Conservation (phyloP, 2,888 invertebrate species). For the Brachyptera risi region DNA sequence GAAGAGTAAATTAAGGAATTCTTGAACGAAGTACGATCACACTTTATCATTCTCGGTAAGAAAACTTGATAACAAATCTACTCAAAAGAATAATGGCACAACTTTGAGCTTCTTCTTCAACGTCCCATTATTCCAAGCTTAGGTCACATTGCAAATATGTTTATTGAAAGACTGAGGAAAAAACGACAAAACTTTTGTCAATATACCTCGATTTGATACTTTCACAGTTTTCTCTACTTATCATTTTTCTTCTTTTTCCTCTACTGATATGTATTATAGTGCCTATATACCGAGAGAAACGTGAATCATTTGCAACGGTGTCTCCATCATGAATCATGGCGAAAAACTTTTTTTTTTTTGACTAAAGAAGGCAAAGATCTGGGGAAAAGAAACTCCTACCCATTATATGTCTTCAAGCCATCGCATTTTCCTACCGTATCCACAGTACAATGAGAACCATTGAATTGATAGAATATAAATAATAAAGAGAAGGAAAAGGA, state of each 20-base stretch:
- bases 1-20: too few species aligned
- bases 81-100: too few species aligned
- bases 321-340: not conserved
- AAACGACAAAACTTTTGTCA: not conserved
- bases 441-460: not conserved
- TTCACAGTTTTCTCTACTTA: not conserved
- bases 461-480: not conserved
- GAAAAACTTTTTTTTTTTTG: not conserved
- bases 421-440: not conserved
- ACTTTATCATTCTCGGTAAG: too few species aligned
- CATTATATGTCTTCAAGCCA: conserved; percentile 1
- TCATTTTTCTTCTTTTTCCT: not conserved
- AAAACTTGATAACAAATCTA: too few species aligned
- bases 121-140: not conserved
- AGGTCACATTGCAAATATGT: not conserved
- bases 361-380: not conserved
- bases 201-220: not conserved
- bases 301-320: conserved; percentile 3
- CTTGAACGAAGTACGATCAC: too few species aligned
- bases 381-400: not conserved
- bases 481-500: not conserved
- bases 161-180: not conserved
- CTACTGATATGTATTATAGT: not conserved
- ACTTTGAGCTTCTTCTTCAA: too few species aligned
- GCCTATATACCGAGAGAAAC: not conserved